Evolutionary conservation across 2,113 vertebrate genomes (phyloP).

Genomic region (Festucalex cinctus): DNA sequence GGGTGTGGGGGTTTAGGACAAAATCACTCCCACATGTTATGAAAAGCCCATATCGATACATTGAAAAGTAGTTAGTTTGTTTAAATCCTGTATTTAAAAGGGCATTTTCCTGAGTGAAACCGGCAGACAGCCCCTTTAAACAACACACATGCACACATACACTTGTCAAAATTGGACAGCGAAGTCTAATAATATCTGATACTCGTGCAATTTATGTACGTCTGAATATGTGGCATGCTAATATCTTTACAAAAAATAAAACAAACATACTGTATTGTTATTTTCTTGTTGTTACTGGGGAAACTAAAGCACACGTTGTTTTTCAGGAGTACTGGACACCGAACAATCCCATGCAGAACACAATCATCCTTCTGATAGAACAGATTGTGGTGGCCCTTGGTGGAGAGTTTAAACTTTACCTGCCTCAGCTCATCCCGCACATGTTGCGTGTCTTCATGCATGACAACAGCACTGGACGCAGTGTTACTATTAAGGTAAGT

Average conservation of each 20-base stretch:
- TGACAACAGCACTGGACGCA: constrained; percentile 87
- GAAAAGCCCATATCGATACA: too few relatives aligned
- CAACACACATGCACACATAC: too few relatives aligned
- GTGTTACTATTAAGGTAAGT: constrained; percentile 91
- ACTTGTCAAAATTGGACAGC: not conserved
- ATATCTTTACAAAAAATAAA: not conserved
- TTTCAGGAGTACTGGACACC: constrained; percentile 96
- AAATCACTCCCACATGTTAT: too few relatives aligned
- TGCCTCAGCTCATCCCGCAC: constrained; percentile 96
- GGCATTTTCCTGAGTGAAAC: too few relatives aligned
- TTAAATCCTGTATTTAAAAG: too few relatives aligned
- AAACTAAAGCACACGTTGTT: constrained; percentile 2
- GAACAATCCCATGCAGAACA: constrained; percentile 98
- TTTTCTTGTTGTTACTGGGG: not conserved
- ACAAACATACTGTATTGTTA: not conserved
- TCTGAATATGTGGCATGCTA: not conserved
- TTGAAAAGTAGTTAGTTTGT: too few relatives aligned
- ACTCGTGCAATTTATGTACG: not conserved
- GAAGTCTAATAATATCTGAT: not conserved
- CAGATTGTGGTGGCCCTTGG: constrained; percentile 96
- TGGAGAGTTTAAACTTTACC: constrained; percentile 96
- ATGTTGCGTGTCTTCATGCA: constrained; percentile 99
- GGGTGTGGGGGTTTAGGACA: too few relatives aligned
- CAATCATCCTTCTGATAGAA: constrained; percentile 95
- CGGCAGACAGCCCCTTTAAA: too few relatives aligned